Base-by-base conservation (phyloP, 92 coral and sea anemone species). In the Ricordea florida region DNA sequence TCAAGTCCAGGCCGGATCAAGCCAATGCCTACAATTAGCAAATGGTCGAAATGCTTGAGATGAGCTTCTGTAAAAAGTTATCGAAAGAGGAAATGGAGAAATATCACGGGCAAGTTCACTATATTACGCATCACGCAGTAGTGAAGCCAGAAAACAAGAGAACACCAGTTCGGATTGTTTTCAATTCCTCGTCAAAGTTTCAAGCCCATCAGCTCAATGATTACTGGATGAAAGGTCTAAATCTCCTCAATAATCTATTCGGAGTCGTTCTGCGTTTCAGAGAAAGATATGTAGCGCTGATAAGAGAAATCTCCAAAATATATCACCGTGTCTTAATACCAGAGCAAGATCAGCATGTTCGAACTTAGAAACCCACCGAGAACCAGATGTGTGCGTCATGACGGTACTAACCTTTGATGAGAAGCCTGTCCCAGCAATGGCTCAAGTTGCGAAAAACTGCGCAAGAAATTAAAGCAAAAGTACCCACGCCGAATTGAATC, bases 261-360 rank as follows among this genome's bases (percentile, higher is more conserved):
- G 50, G 50, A 46, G 86, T 80, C 15, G 37, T 85, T 21, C 6
- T 85, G 75, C 73, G 78, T 34, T 85, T 85, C 38, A 55, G 86
- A 50, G 86, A 85, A 61, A 85, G 72, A 10, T 57, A 37, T 30
- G 67, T 72, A 25, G 82, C 76, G 11, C 30, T 80, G 16, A 47
- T 72, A 20, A 72, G 87, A 8, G 78, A 79, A 34, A 85, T 85
- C 18, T 69, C 80, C 45, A 80, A 80, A 38, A 62, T 80, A 74
- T 80, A 71, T 52, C 86, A 80, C 74, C 45, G 76, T 43, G 47
- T 82, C 36, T 72, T 82, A 32, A 82, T 82, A 42, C 73, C 69
- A 13, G 66, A 38, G 16, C 53, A 55, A 4, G 82, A 82, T 50
- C 76, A 82, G 13, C 87, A 82, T 42, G 87, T 82, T 5, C 87